phyloP scores from a whole-genome alignment of 2,888 invertebrate species.

The Lasioglossum malachurum region DNA sequence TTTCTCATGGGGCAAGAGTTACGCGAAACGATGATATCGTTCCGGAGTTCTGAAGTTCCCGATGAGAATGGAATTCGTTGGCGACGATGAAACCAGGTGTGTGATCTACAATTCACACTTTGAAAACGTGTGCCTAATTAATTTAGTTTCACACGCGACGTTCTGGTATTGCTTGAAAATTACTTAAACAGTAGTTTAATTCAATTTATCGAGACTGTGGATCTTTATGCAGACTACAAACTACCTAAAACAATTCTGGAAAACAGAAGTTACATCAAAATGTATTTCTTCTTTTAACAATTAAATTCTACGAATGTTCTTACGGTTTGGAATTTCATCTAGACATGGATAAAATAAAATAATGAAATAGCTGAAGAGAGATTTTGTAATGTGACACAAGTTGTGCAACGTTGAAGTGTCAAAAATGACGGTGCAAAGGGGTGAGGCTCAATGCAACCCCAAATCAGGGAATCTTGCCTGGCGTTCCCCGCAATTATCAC shows the following conservation, averaged over 20 bases:
- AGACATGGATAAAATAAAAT: neutral
- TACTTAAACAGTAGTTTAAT: neutral
- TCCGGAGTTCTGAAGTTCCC: conserved; percentile 50
- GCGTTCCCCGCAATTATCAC: conserved; percentile 73
- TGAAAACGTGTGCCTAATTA: neutral
- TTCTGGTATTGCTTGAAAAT: neutral
- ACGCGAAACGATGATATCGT: conserved; percentile 61
- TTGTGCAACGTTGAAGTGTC: neutral
- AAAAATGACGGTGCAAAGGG: neutral
- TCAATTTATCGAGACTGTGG: no score
- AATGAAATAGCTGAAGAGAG: neutral
- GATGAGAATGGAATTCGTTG: conserved; percentile 57
- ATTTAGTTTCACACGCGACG: neutral
- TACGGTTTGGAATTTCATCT: neutral
- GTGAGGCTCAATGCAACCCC: neutral
- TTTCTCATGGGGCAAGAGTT: conserved; percentile 47
- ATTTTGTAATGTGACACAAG: neutral
- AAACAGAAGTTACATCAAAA: neutral
- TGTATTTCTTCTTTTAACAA: neutral
- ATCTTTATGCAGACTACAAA: neutral
- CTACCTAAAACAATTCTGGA: neutral
- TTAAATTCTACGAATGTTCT: neutral
- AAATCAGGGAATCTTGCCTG: conserved; percentile 56
- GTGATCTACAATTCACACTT: neutral
- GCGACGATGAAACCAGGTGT: conserved; percentile 28